Base-by-base conservation (phyloP, 2,888 invertebrate genomes). In the Drepanosiphum platanoidis region DNA sequence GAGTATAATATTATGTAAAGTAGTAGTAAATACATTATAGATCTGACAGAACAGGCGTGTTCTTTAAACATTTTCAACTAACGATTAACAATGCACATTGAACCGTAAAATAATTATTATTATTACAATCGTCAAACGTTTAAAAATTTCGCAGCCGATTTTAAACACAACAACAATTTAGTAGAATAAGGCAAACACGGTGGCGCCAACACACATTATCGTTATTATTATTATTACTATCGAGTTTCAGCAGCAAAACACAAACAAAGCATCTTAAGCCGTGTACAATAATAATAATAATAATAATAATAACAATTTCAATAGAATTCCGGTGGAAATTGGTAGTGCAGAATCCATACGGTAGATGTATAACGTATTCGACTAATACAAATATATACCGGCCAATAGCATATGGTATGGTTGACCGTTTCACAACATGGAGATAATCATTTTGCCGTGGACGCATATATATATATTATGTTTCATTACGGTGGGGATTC, bases 141-240 rank as follows among this genome's bases (percentile, higher is more conserved):
- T 58, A n/a, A 58, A 42, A 42, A 42, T 42, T 11, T 42, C 42
- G 11, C 8, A n/a, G 58, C 58, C 7, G 3, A 61, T 61, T 61
- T 61, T 61, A 61, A 64, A 64, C 27, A 36, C 77, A 78, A 78
- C 64, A 30, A 58, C 58, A 36, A n/a, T n/a, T n/a, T n/a, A n/a
- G n/a, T 36, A 75, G 11, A 64, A 39, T 42, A 78, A 78, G 30
- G 64, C 64, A 64, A 78, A 78, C 30, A 36, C 8, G 42, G 39
- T 64, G 39, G 64, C 11, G 39, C 39, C 27, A 30, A 64, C 34
- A 75, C 22, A 64, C 30, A 39, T 15, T 61, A 36, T 27, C 22
- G 34, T 30, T 39, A 75, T 42, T 42, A 22, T 46, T 15, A 71
- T 58, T 4, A 64, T 46, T 30, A 42, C 5, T 36, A 75, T 39